phyloP scores from a whole-genome alignment of 2,113 vertebrate species.

The Gymnogyps californianus region DNA sequence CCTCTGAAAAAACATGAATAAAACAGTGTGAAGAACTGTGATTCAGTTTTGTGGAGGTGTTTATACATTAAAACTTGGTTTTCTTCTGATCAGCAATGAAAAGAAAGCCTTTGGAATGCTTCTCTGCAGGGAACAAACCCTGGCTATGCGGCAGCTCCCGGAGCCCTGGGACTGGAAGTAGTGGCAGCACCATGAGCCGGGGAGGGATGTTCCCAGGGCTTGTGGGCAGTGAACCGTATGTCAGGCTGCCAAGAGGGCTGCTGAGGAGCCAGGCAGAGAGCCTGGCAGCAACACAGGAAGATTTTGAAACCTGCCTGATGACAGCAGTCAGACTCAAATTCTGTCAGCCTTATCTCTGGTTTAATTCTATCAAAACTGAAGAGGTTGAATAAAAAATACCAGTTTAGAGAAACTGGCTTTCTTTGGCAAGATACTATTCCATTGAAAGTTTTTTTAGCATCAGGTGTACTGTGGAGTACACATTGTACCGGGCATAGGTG shows the following conservation, averaged over 20 bases:
- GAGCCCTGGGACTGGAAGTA: background rate
- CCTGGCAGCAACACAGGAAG: background rate
- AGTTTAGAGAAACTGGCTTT: background rate
- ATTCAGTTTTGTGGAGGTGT: background rate
- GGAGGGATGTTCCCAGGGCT: background rate
- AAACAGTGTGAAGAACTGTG: background rate
- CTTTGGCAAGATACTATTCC: background rate
- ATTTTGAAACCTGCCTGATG: background rate
- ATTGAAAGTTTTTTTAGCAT: background rate
- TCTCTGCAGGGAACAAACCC: background rate
- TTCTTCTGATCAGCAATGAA: background rate
- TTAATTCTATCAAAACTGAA: background rate
- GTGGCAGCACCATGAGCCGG: fast-evolving
- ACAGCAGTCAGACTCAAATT: background rate
- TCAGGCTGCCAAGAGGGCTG: background rate
- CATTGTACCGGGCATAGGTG: background rate
- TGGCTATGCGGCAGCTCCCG: background rate
- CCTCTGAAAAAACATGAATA: background rate
- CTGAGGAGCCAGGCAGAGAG: background rate
- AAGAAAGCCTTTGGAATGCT: background rate
- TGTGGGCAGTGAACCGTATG: too few species aligned
- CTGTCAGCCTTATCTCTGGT: background rate
- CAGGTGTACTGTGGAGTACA: background rate
- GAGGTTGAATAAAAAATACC: background rate
- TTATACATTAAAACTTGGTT: background rate